phyloP scores from a whole-genome alignment of 1,140 invertebrate species.

The Steinernema khuongi region DNA sequence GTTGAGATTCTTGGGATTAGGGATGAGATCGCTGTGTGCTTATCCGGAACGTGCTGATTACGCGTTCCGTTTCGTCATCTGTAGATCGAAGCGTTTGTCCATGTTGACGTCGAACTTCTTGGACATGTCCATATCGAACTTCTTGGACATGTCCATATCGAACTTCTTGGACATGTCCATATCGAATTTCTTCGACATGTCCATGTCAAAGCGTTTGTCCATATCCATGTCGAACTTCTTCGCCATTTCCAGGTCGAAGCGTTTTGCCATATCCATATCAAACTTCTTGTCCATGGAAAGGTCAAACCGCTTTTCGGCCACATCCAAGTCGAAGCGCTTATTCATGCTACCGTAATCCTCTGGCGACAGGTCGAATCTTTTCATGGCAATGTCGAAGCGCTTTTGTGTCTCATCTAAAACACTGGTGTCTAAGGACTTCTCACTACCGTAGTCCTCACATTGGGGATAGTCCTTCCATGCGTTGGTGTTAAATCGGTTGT shows the following conservation, averaged over 20 bases:
- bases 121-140: background rate
- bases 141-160: background rate
- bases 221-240: background rate
- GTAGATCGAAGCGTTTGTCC: background rate
- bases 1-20: too few species aligned
- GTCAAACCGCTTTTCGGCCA: slow-evolving; percentile 1
- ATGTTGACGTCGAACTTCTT: background rate
- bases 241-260: background rate
- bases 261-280: background rate
- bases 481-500: background rate
- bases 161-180: background rate
- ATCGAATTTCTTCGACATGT: background rate
- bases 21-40: background rate
- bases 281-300: background rate
- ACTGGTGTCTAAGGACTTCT: background rate
- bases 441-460: background rate
- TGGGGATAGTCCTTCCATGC: background rate
- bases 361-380: background rate
- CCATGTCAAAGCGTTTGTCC: background rate
- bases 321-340: background rate
- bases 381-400: background rate
- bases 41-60: background rate
- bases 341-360: too few species aligned
- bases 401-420: background rate
- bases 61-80: background rate